A percentile compares a stretch with the other conserved stretches of the same genome.
Evolutionary conservation across 2,113 vertebrate genomes (phyloP).

Genomic region (Bufo gargarizans): DNA sequence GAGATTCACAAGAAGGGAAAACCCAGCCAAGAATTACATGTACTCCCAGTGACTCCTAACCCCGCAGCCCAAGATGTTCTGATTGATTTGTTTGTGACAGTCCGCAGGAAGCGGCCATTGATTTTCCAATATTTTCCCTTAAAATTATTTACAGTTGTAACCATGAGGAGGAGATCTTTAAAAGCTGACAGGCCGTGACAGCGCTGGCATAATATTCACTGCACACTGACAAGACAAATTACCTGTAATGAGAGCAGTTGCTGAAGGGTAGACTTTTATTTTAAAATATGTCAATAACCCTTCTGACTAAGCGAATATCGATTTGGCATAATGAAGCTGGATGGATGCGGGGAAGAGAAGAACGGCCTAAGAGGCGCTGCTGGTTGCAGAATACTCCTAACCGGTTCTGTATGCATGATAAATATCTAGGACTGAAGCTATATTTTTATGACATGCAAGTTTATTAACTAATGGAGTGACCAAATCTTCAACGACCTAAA

Average conservation of each 20-base stretch:
- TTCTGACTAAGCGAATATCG: constrained; percentile 98
- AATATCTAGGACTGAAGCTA: constrained; percentile 1
- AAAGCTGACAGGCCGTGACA: constrained; percentile 84
- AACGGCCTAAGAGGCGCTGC: constrained; percentile 44
- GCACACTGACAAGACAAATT: constrained; percentile 93
- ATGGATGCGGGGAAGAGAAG: constrained; percentile 86
- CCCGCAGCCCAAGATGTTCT: constrained; percentile 84
- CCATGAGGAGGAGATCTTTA: constrained; percentile 84
- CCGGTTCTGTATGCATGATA: constrained; percentile 28
- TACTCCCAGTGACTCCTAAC: constrained; percentile 78
- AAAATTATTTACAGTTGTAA: constrained; percentile 98
- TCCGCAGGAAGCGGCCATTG: constrained; percentile 98
- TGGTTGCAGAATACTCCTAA: constrained; percentile 70
- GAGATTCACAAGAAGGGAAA: constrained; percentile 91
- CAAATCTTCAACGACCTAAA: not conserved
- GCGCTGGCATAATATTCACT: constrained; percentile 88
- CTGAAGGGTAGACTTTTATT: constrained; percentile 96
- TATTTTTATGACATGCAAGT: not conserved
- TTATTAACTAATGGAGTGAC: constrained; percentile 24
- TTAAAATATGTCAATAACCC: constrained; percentile 96
- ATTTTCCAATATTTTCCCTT: constrained; percentile 98
- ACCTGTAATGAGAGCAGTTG: constrained; percentile 91
- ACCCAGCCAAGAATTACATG: constrained; percentile 90
- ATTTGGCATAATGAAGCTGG: constrained; percentile 96
- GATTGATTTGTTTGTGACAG: constrained; percentile 98